phyloP scores from a whole-genome alignment of 2,113 vertebrate species.

The Carassius auratus region DNA sequence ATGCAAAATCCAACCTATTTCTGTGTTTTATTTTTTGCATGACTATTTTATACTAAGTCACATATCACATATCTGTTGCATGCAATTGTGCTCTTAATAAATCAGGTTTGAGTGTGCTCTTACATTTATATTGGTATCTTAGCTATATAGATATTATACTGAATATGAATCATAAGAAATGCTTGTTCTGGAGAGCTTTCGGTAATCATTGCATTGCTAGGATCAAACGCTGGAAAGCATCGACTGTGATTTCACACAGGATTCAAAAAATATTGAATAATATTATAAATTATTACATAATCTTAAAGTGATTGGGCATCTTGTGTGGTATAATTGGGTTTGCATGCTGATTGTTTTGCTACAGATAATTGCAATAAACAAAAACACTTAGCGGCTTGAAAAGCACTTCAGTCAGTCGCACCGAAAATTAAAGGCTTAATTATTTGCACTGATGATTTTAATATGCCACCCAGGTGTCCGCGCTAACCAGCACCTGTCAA shows the following conservation, averaged over 20 bases:
- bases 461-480: neutral
- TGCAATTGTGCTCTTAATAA: neutral
- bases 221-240: neutral
- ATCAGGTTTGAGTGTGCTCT: neutral
- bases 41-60: too few relatives aligned
- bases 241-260: neutral
- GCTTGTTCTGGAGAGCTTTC: neutral
- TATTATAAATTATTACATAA: neutral
- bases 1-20: too few relatives aligned
- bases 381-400: neutral
- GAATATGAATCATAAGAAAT: neutral
- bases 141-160: neutral
- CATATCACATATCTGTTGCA: too few relatives aligned
- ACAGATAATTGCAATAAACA: neutral
- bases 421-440: neutral
- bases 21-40: too few relatives aligned
- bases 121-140: neutral
- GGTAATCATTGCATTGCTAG: neutral
- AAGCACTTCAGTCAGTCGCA: conserved; percentile 15
- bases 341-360: conserved; percentile 9
- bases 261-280: neutral
- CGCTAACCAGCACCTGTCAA: conserved; percentile 14
- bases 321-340: neutral
- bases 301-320: neutral
- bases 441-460: conserved; percentile 25